Evolutionary conservation across 2,113 vertebrate genomes (phyloP), one percentile per base, ranked within the genome.

Genomic region (Falco punctatus): DNA sequence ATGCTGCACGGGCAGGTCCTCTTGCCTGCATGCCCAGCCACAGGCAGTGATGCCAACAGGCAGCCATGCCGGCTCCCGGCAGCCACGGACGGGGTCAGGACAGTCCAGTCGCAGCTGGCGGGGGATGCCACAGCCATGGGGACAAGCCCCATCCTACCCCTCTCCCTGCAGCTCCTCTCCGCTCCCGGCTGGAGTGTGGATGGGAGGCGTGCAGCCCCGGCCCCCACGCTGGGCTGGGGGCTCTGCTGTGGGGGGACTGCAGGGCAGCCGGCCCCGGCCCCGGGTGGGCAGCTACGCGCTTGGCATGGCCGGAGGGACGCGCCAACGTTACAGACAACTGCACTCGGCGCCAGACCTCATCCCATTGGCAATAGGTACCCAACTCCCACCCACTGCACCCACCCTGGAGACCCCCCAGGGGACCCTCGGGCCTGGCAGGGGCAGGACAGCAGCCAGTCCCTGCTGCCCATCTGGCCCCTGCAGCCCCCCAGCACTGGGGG

Each of bases 351-450:
- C 84, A 73, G 91, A 88, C 81, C 83, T 90, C 95, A 95, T 95
- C 85, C 94, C 94, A 91, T 94, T 61, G 73, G 88, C 96, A 95
- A 93, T 93, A 96, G 64, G 90, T 92, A 92, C 91, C 91, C 3
- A 13, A 95, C 51, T 46, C 88, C 92, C 69, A 75, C 84, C 80
- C 89, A 55, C 71, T 1, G 32, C 82, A 65, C 83, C 66, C 3
- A 1, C 28, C 58, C 55, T 2, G 7, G 62, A 82, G n/a, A 86
- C 8, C 12, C 13, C n/a, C 3, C 16, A 7, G 35, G 62, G 40
- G 24, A 62, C 38, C 52, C 64, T 18, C 1, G 5, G 58, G 86
- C 44, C 54, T 21, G 90, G 62, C 65, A 58, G 42, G 52, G 90
- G 62, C 77, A 70, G 79, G 66, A 65, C 49, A 44, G 52, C 58